phyloP scores from a whole-genome alignment of 1,140 invertebrate species.

The Zaprionus gabonicus region DNA sequence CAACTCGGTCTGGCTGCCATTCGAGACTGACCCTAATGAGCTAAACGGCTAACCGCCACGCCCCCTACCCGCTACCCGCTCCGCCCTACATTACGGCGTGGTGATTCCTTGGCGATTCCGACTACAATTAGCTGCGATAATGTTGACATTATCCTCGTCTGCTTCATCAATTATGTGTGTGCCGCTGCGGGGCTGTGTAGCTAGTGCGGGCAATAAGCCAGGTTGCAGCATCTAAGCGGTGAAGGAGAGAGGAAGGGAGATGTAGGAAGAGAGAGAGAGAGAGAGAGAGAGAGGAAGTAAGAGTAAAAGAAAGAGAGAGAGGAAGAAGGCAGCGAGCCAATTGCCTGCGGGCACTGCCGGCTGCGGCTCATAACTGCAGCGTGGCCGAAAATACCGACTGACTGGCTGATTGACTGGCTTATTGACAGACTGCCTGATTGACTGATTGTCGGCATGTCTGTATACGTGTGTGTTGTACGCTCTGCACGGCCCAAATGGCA shows the following conservation, averaged over 20 bases:
- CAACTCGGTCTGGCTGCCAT: neutral
- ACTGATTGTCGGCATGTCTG: conserved; percentile 49
- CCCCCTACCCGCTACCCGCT: too few species aligned
- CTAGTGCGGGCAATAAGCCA: conserved; percentile 24
- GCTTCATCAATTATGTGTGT: conserved; percentile 49
- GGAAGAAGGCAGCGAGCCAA: neutral
- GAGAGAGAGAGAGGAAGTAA: neutral
- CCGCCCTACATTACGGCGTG: neutral
- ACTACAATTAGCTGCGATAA: conserved; percentile 52
- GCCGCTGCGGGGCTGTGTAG: too few species aligned
- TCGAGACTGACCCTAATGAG: conserved; percentile 34
- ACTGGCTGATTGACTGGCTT: conserved; percentile 42
- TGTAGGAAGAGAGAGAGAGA: neutral
- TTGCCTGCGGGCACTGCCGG: neutral
- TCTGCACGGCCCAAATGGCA: conserved; percentile 36
- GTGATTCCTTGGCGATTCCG: conserved; percentile 17
- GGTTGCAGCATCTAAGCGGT: conserved; percentile 9
- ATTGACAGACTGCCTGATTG: conserved; percentile 36
- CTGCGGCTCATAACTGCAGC: conserved; percentile 1
- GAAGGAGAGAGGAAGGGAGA: neutral
- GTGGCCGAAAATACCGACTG: neutral
- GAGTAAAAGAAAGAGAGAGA: neutral
- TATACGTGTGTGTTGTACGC: neutral
- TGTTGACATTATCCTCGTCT: conserved; percentile 43
- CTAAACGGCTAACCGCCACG: conserved; percentile 4